These are phyloP conservation scores for Solenopsis invicta DNA, from an alignment of 1,140 invertebrate genomes.

Conservation along the genomic window DNA sequence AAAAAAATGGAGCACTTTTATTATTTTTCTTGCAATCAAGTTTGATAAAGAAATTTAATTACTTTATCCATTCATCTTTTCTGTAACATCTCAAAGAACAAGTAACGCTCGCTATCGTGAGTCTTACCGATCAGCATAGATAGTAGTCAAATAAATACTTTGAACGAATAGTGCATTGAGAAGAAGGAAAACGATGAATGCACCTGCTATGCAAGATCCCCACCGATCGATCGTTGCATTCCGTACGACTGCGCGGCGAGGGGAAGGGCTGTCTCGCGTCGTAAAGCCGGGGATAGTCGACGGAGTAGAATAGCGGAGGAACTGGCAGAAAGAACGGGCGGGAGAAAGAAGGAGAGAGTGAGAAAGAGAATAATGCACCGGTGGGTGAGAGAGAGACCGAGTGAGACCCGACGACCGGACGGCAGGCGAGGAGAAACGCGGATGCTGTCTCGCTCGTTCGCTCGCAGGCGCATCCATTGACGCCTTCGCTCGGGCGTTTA, in stretches of 20 bases:
- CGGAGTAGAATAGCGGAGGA: conserved; percentile 30
- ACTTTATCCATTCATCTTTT: neutral
- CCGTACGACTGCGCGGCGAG: neutral
- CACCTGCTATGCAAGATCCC: conserved; percentile 25
- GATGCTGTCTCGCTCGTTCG: conserved; percentile 76
- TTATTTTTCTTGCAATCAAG: neutral
- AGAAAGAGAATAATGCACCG: conserved; percentile 58
- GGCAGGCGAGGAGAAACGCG: conserved; percentile 52
- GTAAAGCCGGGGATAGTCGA: neutral
- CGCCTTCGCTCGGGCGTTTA: conserved; percentile 81
- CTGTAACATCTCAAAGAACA: neutral
- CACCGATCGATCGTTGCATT: conserved; percentile 10
- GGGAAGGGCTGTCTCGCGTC: neutral
- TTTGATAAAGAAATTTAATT: neutral
- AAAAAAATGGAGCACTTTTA: neutral
- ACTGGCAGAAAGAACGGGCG: neutral
- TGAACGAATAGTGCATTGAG: neutral
- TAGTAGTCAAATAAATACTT: neutral
- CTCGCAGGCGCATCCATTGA: conserved; percentile 84
- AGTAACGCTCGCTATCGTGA: neutral
- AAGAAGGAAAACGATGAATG: neutral
- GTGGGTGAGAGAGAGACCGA: conserved; percentile 49
- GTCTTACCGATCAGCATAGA: neutral
- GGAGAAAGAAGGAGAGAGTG: neutral
- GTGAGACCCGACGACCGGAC: conserved; percentile 46